phyloP scores from a whole-genome alignment of 2,888 invertebrate genomes.

The Calliphora vomitoria region DNA sequence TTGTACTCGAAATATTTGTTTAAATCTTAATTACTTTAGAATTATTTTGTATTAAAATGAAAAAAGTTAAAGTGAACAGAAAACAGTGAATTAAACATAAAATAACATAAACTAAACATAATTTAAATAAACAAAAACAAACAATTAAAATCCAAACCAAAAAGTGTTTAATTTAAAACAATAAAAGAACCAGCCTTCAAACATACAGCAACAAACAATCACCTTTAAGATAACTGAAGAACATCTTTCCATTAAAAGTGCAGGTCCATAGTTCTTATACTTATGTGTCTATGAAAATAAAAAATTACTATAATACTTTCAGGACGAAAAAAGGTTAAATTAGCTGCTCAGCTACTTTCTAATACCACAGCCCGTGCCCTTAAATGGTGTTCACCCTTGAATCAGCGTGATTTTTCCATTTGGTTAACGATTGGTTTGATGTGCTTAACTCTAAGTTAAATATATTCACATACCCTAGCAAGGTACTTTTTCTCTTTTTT shows the following conservation, averaged over 20 bases:
- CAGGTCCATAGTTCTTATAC: slow-evolving; percentile 6
- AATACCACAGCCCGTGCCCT: slow-evolving; percentile 60
- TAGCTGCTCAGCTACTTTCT: slow-evolving; percentile 49
- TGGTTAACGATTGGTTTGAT: slow-evolving; percentile 73
- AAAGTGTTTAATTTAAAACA: too few species aligned
- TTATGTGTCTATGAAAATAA: neutral
- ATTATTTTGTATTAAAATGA: too few species aligned
- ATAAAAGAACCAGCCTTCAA: too few species aligned
- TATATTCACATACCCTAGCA: slow-evolving; percentile 13
- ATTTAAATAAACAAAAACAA: too few species aligned
- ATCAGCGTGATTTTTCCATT: neutral
- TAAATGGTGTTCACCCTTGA: too few species aligned
- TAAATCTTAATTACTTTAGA: too few species aligned
- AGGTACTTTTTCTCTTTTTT: slow-evolving; percentile 1
- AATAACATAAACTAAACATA: too few species aligned
- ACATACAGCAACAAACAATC: neutral
- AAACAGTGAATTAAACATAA: too few species aligned
- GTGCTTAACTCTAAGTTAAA: slow-evolving; percentile 59
- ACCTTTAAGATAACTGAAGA: slow-evolving; percentile 43
- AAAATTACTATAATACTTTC: neutral
- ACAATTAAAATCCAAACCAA: too few species aligned
- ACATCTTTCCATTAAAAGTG: slow-evolving; percentile 37
- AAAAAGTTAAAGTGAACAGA: too few species aligned
- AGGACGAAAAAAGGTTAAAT: slow-evolving; percentile 52
- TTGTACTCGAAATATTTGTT: too few species aligned